phyloP scores from a whole-genome alignment of 2,888 invertebrate genomes.

The Drosophila leonis region DNA sequence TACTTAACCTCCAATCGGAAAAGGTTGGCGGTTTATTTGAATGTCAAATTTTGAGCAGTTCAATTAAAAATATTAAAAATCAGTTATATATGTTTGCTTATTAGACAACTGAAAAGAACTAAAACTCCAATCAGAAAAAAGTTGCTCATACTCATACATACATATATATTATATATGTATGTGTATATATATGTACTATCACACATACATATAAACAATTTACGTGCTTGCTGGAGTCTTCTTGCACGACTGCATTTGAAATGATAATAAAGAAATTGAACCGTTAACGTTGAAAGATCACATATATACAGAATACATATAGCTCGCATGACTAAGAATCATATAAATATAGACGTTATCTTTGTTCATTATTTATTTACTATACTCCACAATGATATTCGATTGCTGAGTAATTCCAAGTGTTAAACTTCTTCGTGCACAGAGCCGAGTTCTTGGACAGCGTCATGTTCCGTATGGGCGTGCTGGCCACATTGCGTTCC shows the following conservation, averaged over 20 bases:
- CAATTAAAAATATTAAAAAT: no score
- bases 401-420: neutral
- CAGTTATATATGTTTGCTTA: no score
- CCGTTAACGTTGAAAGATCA: slow-evolving; percentile 1
- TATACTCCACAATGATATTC: neutral
- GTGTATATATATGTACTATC: no score
- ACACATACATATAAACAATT: neutral
- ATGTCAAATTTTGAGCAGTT: no score
- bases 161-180: no score
- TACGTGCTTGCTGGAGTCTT: neutral
- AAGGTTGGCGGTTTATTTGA: neutral
- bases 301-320: neutral
- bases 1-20: slow-evolving; percentile 6
- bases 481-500: slow-evolving; percentile 95
- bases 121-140: no score
- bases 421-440: neutral
- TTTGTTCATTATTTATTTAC: neutral
- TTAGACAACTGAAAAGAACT: no score
- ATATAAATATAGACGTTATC: neutral
- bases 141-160: no score
- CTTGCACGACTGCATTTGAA: slow-evolving; percentile 19
- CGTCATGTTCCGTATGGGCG: slow-evolving; percentile 97
- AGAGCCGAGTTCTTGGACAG: slow-evolving; percentile 95
- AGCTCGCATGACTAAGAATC: neutral
- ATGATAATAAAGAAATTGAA: slow-evolving; percentile 5